These are phyloP conservation scores for Thripadectes ignobilis DNA, from an alignment of 2,797 vertebrate species.

Conservation along the genomic window DNA sequence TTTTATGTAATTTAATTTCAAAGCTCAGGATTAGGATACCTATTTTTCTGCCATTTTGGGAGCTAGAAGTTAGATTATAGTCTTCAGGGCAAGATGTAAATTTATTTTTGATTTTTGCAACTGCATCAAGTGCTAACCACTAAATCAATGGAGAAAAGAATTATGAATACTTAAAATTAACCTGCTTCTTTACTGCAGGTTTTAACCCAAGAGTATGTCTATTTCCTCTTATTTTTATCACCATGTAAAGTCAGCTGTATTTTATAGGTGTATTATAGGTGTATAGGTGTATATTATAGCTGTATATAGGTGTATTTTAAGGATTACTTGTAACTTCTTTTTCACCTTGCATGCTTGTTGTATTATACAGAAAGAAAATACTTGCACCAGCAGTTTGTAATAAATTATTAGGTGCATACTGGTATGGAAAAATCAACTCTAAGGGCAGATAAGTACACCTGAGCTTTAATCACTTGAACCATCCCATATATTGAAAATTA, in stretches of 20 bases:
- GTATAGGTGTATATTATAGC: too few species aligned
- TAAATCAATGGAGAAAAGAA: background rate
- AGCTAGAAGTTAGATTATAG: background rate
- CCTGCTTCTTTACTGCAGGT: background rate
- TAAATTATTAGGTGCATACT: background rate
- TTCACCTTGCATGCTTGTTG: background rate
- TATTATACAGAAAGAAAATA: background rate
- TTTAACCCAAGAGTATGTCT: background rate
- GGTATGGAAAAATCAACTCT: background rate
- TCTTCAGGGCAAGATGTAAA: background rate
- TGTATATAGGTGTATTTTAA: background rate
- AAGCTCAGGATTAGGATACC: background rate
- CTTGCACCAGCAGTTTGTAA: background rate
- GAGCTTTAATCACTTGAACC: background rate
- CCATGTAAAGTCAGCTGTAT: background rate
- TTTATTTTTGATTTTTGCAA: background rate
- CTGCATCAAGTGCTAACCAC: background rate
- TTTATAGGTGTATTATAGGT: too few species aligned
- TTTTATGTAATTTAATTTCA: conserved; percentile 23
- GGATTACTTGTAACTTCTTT: background rate
- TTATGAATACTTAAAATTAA: background rate
- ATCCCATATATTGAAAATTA: background rate
- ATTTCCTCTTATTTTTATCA: background rate
- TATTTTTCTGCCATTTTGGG: background rate
- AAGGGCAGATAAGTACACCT: background rate